Evolutionary conservation across 2,797 vertebrate genomes (phyloP).

Genomic region (Neosilurus mollespiculum): DNA sequence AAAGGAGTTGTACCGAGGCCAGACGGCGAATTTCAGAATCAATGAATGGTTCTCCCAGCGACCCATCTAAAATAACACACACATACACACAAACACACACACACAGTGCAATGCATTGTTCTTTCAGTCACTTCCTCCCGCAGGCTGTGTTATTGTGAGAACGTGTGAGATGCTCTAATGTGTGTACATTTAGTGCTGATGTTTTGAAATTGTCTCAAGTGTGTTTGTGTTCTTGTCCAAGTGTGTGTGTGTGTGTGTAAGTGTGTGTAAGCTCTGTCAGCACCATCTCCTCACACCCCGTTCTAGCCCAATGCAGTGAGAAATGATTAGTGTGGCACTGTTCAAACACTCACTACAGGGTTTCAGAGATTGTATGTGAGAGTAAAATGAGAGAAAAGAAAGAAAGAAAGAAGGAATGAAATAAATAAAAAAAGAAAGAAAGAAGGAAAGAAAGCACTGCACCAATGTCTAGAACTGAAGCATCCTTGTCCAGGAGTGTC

Average conservation of each 20-base stretch:
- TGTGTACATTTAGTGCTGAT: constrained; percentile 27
- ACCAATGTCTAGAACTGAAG: background rate
- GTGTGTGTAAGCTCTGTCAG: constrained; percentile 42
- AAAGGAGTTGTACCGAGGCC: constrained; percentile 92
- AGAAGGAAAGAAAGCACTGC: background rate
- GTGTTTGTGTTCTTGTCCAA: background rate
- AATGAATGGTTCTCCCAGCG: constrained; percentile 93
- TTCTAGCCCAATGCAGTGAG: constrained; percentile 55
- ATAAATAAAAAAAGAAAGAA: background rate
- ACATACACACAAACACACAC: constrained; percentile 31
- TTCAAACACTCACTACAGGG: constrained; percentile 53
- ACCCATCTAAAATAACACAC: constrained; percentile 79
- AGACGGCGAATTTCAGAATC: constrained; percentile 89
- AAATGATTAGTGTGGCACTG: constrained; percentile 58
- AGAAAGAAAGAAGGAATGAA: constrained; percentile 15
- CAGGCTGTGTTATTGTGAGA: background rate
- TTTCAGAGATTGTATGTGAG: constrained; percentile 43
- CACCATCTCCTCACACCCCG: constrained; percentile 47
- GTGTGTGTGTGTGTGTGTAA: constrained; percentile 31
- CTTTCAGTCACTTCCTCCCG: constrained; percentile 16
- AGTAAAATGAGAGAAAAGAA: constrained; percentile 24
- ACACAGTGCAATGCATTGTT: background rate
- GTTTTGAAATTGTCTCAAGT: constrained; percentile 27
- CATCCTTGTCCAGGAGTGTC: background rate
- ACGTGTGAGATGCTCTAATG: constrained; percentile 22